Conservation (phyloP, 2,797 vertebrate species). For the Lepilemur ruficaudatus region DNA sequence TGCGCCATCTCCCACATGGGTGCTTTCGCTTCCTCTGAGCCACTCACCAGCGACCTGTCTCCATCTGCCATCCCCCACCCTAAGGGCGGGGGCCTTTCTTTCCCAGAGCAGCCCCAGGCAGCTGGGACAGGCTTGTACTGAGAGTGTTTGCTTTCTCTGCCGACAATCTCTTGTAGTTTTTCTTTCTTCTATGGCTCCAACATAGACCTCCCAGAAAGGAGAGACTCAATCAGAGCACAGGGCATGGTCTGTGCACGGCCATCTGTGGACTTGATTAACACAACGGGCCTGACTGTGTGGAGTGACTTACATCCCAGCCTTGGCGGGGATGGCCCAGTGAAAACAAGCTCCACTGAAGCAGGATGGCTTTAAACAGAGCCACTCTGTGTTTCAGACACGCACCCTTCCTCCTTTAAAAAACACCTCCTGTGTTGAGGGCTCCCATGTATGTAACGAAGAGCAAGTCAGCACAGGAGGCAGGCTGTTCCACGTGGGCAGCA, state of each 20-base stretch:
- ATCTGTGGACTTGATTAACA: background rate
- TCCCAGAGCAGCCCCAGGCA: background rate
- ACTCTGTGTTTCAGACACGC: background rate
- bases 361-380: background rate
- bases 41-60: background rate
- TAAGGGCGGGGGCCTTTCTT: background rate
- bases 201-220: conserved; percentile 47
- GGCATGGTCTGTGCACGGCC: background rate
- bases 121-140: background rate
- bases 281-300: background rate
- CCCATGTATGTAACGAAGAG: background rate
- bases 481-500: background rate
- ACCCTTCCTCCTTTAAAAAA: background rate
- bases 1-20: rapidly evolving
- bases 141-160: background rate
- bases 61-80: background rate
- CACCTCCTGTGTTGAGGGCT: background rate
- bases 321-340: background rate
- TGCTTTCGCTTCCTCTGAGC: background rate
- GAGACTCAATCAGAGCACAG: conserved; percentile 39
- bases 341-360: background rate
- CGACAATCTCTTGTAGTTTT: background rate
- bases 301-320: background rate
- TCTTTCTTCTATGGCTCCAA: conserved; percentile 30
- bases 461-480: background rate